Conservation (phyloP, 2,888 invertebrate species). For the Chymomyza procnemis region DNA sequence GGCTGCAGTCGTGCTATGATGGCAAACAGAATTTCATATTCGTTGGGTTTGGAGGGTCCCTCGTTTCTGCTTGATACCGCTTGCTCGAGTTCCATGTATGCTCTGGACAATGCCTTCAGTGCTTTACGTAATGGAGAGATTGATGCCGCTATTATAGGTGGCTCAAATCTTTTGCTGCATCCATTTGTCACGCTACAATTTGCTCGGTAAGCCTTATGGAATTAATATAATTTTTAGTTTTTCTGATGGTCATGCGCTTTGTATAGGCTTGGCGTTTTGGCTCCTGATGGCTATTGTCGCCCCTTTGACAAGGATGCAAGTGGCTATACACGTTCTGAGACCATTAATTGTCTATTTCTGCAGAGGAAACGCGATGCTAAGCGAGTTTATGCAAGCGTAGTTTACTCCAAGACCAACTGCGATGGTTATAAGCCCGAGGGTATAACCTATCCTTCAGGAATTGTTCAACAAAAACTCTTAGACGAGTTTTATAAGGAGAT, state of each 20-base stretch:
- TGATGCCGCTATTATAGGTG: conserved; percentile 93
- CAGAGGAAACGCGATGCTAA: conserved; percentile 86
- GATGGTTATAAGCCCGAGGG: conserved; percentile 88
- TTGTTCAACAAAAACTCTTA: conserved; percentile 82
- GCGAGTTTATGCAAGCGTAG: conserved; percentile 84
- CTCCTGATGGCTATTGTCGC: conserved; percentile 91
- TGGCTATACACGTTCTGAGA: conserved; percentile 92
- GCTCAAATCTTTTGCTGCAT: conserved; percentile 90
- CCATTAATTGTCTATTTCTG: conserved; percentile 84
- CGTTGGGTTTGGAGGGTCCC: conserved; percentile 92
- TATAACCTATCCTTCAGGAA: conserved; percentile 84
- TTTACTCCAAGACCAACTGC: conserved; percentile 89
- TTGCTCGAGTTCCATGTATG: conserved; percentile 95
- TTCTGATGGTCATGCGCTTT: not conserved
- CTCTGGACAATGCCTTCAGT: conserved; percentile 89
- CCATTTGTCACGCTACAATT: conserved; percentile 94
- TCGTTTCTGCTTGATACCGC: conserved; percentile 94
- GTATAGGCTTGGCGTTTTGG: conserved; percentile 88
- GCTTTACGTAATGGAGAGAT: conserved; percentile 89
- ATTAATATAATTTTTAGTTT: conserved; percentile 78
- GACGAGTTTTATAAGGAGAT: conserved; percentile 85
- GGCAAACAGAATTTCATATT: conserved; percentile 93
- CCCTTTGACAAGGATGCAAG: conserved; percentile 91
- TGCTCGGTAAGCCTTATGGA: conserved; percentile 82
- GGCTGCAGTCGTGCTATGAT: conserved; percentile 94